phyloP scores from a whole-genome alignment of 2,797 vertebrate species.

The Falco cherrug region DNA sequence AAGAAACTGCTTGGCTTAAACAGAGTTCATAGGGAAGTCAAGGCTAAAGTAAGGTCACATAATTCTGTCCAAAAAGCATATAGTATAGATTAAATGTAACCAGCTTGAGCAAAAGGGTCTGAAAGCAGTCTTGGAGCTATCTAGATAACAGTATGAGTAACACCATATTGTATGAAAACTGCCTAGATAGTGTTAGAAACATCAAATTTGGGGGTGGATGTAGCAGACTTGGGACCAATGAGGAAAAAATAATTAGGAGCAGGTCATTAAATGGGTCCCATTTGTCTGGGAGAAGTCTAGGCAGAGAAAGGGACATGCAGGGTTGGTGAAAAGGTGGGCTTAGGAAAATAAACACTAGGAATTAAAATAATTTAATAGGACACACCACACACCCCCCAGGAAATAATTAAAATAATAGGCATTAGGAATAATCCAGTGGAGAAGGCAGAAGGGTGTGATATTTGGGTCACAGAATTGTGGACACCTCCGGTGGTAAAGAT shows the following conservation, averaged over 20 bases:
- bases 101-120: not conserved
- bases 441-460: not conserved
- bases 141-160: not conserved
- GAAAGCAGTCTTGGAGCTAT: not conserved
- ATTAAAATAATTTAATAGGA: not conserved
- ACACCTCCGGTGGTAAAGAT: not conserved
- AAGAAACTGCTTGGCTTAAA: not conserved
- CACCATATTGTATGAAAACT: not conserved
- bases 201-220: not conserved
- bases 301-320: not conserved
- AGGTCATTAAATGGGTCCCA: not conserved
- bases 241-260: not conserved
- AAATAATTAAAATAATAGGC: not conserved
- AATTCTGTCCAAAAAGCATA: not conserved
- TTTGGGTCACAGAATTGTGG: not conserved
- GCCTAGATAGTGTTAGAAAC: not conserved
- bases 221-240: not conserved
- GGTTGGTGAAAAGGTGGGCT: not conserved
- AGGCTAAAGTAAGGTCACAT: not conserved
- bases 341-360: not conserved
- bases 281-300: not conserved
- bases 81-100: not conserved
- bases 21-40: not conserved
- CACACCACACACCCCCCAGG: accelerated
- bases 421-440: not conserved